Evolutionary conservation across 2,113 vertebrate species (phyloP).

Genomic region (Lagopus leucura): DNA sequence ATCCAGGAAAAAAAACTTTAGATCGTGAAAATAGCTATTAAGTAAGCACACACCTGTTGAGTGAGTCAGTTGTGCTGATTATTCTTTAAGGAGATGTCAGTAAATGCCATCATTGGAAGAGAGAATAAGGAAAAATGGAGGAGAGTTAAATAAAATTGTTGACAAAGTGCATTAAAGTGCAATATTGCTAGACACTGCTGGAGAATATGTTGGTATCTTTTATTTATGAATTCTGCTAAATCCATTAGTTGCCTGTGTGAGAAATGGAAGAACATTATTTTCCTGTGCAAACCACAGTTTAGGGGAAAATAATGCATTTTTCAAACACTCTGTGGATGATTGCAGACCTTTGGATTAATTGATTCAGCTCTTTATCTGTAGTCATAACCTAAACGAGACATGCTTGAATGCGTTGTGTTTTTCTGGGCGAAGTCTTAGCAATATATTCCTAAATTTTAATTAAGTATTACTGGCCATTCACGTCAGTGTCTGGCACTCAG

Average conservation of each 20-base stretch:
- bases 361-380: background rate
- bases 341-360: background rate
- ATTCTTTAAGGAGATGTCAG: background rate
- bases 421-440: background rate
- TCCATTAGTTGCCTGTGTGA: slow-evolving; percentile 54
- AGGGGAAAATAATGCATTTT: background rate
- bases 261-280: slow-evolving; percentile 52
- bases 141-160: slow-evolving; percentile 42
- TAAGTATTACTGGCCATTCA: background rate
- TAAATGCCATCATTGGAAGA: slow-evolving; percentile 17
- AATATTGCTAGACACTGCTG: background rate
- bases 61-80: background rate
- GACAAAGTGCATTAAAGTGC: slow-evolving; percentile 48
- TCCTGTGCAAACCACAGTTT: slow-evolving; percentile 31
- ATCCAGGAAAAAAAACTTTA: background rate
- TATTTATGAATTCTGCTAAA: slow-evolving; percentile 62
- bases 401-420: background rate
- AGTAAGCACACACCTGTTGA: background rate
- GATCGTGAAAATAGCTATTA: background rate
- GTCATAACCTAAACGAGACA: background rate
- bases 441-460: background rate
- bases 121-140: slow-evolving; percentile 13
- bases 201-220: slow-evolving; percentile 45
- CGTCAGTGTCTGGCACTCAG: accelerated
- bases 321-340: slow-evolving; percentile 27